Evolutionary conservation across 2,888 invertebrate genomes (phyloP), one percentile per base, ranked within the genome.

Genomic region (Synanthedon myopaeformis): DNA sequence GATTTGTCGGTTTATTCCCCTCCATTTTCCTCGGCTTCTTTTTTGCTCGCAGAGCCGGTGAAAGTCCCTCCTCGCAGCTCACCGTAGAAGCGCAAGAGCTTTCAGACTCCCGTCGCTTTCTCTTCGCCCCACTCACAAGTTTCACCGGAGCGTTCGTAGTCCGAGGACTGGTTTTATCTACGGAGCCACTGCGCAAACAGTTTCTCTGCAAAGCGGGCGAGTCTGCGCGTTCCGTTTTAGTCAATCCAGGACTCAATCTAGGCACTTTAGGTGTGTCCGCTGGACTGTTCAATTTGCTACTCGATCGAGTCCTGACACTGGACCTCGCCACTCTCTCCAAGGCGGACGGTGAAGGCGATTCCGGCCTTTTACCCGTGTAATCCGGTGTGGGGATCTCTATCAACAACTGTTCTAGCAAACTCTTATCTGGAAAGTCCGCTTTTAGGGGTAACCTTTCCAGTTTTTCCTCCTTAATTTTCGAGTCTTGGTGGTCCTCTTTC

Each of bases 31-130:
- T 71, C 54, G 83, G 79, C 58, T 85, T 84, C 66, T 86, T 86
- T 67, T 81, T 80, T 48, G 73, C 73, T 8, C 82, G 67, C 0
- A 65, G 75, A 51, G 76, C 80, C 13, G 79, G 79, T 12, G 82
- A 80, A 8, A 81, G 67, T 42, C 79, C 84, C 61, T 88, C 89
- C 61, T 89, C 91, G 62, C 90, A 90, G 66, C 91, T 91, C 52
- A 90, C 84, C 60, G 90, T 90, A 1, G 92, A 91, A 1, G 91
- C 90, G 58, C 89, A 89, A 49, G 91, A 92, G 75, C 93, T 92
- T 66, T 94, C 95, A 0, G 94, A 94, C 69, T 94, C 95, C 68
- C 93, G 91, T 51, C 94, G 89, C 74, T 93, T 93, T 56, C 95
- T 89, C 72, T 95, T 94, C 14, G 79, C 85, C 17, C 81, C 73